phyloP scores from a whole-genome alignment of 2,113 vertebrate species.

The Gorsachius goisagi region DNA sequence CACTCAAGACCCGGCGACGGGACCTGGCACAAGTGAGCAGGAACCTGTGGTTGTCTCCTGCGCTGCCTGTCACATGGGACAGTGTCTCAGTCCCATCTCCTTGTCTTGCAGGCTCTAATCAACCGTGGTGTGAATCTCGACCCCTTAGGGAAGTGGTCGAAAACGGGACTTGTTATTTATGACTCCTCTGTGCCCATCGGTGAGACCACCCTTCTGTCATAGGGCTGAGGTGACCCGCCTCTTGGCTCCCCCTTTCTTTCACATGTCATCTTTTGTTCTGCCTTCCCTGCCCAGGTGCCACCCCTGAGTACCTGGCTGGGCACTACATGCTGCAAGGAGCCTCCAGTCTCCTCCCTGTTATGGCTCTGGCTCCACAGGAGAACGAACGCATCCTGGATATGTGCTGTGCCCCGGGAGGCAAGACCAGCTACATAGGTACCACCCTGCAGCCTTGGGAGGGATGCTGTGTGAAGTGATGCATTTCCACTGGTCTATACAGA shows the following conservation, averaged over 20 bases:
- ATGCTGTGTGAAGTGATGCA: not conserved
- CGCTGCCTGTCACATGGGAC: accelerated
- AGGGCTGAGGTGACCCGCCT: not conserved
- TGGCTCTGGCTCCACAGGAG: slow-evolving; percentile 95
- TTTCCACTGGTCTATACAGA: not conserved
- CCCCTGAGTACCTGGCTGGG: slow-evolving; percentile 94
- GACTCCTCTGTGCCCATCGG: slow-evolving; percentile 95
- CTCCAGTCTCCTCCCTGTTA: slow-evolving; percentile 94
- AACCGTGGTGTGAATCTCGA: slow-evolving; percentile 97
- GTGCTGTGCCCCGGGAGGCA: slow-evolving; percentile 95
- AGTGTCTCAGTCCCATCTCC: not conserved
- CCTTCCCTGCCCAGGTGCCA: slow-evolving; percentile 81
- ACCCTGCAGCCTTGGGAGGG: not conserved
- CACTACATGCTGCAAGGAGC: slow-evolving; percentile 98
- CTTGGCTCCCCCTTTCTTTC: not conserved
- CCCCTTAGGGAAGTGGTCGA: slow-evolving; percentile 95
- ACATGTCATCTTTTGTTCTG: not conserved
- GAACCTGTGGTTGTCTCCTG: not conserved
- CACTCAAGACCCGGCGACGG: slow-evolving; percentile 90
- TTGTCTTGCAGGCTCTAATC: slow-evolving; percentile 85
- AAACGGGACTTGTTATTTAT: slow-evolving; percentile 93
- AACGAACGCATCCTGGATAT: slow-evolving; percentile 93
- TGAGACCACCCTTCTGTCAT: slow-evolving; percentile 43
- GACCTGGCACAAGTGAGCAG: slow-evolving; percentile 91
- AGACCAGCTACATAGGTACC: slow-evolving; percentile 95